Conservation (phyloP, 2,113 vertebrate species). For the Hippocampus zosterae region DNA sequence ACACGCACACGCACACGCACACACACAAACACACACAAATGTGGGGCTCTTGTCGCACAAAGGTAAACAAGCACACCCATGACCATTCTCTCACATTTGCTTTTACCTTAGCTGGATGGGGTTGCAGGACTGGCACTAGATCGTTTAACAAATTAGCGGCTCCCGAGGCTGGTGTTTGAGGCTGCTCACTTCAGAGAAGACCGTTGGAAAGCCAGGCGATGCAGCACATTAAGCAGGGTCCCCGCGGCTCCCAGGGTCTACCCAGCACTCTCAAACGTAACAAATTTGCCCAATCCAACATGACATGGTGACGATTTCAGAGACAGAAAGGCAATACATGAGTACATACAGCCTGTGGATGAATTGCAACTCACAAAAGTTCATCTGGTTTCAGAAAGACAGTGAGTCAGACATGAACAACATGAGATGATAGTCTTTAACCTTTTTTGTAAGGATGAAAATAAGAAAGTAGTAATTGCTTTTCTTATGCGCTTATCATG, state of each 20-base stretch:
- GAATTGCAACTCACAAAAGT: not conserved
- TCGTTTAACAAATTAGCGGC: slow-evolving; percentile 60
- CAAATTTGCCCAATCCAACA: slow-evolving; percentile 10
- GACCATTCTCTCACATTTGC: slow-evolving; percentile 22
- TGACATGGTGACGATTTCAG: slow-evolving; percentile 7
- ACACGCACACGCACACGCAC: slow-evolving; percentile 9
- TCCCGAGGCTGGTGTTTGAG: slow-evolving; percentile 57
- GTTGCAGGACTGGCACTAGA: slow-evolving; percentile 44
- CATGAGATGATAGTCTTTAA: too few relatives aligned
- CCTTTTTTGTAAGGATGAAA: too few relatives aligned
- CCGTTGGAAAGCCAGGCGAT: slow-evolving; percentile 42
- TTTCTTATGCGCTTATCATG: too few relatives aligned
- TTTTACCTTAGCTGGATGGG: slow-evolving; percentile 36
- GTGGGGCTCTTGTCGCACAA: slow-evolving; percentile 16
- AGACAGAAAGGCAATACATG: not conserved
- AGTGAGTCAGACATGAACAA: too few relatives aligned
- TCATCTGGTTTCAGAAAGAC: not conserved
- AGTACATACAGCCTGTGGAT: not conserved
- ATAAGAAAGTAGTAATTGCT: too few relatives aligned
- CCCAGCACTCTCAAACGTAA: slow-evolving; percentile 9
- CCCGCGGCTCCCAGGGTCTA: slow-evolving; percentile 18
- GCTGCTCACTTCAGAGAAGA: slow-evolving; percentile 43
- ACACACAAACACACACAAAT: slow-evolving; percentile 21
- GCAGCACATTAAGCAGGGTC: slow-evolving; percentile 46
- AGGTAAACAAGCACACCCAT: slow-evolving; percentile 31